These are phyloP conservation scores for Neolamprologus toae DNA, from an alignment of 2,113 vertebrate genomes.

Conservation along the genomic window DNA sequence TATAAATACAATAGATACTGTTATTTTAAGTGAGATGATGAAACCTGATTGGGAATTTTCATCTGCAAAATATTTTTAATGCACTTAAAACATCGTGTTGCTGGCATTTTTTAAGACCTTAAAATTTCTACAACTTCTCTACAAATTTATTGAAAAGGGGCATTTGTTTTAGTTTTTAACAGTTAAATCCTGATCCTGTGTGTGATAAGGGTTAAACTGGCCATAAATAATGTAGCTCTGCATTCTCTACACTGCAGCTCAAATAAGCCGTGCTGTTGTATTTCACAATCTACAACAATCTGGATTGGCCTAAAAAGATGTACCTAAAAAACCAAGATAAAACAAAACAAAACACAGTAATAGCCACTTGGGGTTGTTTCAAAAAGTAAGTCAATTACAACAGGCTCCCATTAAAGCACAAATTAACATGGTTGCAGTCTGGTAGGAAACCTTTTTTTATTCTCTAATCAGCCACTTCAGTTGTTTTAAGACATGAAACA, in stretches of 20 bases:
- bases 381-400: not conserved
- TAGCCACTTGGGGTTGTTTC: not conserved
- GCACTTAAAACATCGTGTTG: not conserved
- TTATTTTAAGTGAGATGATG: not conserved
- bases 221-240: not conserved
- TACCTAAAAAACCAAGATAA: not conserved
- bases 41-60: not conserved
- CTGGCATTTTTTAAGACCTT: not conserved
- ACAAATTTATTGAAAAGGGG: accelerated
- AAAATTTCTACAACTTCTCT: accelerated
- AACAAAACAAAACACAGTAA: not conserved
- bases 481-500: not conserved
- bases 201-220: not conserved
- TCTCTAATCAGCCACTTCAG: not conserved
- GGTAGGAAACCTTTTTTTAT: not conserved
- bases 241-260: not conserved
- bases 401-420: not conserved
- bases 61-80: not conserved
- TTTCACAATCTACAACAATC: not conserved
- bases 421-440: not conserved
- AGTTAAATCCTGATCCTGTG: not conserved
- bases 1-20: not conserved
- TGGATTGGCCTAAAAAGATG: not conserved
- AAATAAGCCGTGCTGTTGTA: accelerated
- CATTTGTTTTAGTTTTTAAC: not conserved